Base-by-base conservation (phyloP, 1,140 invertebrate genomes). In the Drosophila mojavensis region DNA sequence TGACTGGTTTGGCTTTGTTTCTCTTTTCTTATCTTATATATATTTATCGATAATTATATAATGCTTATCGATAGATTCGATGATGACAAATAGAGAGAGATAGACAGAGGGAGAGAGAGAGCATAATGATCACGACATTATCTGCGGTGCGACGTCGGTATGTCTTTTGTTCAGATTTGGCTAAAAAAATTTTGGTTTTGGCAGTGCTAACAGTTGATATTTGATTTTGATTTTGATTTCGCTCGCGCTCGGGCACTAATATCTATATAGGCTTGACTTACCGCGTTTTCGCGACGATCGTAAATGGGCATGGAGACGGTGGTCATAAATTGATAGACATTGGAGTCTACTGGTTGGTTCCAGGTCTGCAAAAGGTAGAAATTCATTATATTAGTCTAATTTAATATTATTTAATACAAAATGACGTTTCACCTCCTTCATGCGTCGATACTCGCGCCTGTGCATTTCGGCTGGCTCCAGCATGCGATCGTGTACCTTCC, bases 301-400 rank as follows among this genome's bases (percentile, higher is more conserved):
- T 96, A 98, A 26, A 98, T 97, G 5, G 97, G 97, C 94, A 97
- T 96, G 65, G 97, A 97, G 15, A 98, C 96, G 36, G 97, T 97
- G 9, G 97, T 98, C 95, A 97, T 96, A 81, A 98, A 94, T 77
- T 95, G 94, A 91, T 96, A 97, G 69, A 94, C 93, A 65, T 94
- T 93, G 24, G 94, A 90, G 74, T 94, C 94, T 48, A 93, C 93
- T 30, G 94, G 94, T 78, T 95, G 94, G 68, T 95, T 94, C 92
- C 94, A 94, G 78, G 94, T 94, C 95, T 95, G 79, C 48, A 45
- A 50, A 71, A 43, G 43, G 20, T 24, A 33, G 36, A n/a, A 5
- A 26, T 10, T n/a, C 10, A 50, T 0, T 6, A 24, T 10, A 26
- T 26, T 17, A 7, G 5, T 13, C n/a, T 0, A 28, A 15, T 15